These are phyloP conservation scores for Ibidorhyncha struthersii DNA, from an alignment of 2,113 vertebrate species.

Conservation along the genomic window DNA sequence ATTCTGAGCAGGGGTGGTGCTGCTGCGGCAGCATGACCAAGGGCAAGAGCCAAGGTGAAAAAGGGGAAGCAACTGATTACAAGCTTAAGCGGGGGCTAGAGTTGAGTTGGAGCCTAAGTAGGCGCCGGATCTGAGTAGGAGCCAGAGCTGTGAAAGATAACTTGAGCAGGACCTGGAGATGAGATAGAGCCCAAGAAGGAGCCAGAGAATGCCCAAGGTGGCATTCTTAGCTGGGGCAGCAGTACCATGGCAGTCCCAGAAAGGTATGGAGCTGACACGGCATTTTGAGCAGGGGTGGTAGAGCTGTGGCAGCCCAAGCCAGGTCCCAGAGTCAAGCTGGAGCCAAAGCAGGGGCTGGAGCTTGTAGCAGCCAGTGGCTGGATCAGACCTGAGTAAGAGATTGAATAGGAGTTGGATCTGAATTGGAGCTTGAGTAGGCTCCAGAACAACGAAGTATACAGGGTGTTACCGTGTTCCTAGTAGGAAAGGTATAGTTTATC, in stretches of 20 bases:
- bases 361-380: not conserved
- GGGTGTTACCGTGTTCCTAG: not conserved
- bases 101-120: not conserved
- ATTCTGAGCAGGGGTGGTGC: not conserved
- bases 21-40: not conserved
- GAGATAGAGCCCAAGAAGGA: not conserved
- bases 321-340: too few relatives aligned
- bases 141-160: fast-evolving
- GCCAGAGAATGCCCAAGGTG: not conserved
- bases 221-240: not conserved
- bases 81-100: not conserved
- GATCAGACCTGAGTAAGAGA: not conserved
- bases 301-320: not conserved
- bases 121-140: not conserved
- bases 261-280: fast-evolving
- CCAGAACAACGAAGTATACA: not conserved
- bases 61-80: not conserved
- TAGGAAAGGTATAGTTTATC: not conserved
- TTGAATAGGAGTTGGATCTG: not conserved
- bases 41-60: not conserved
- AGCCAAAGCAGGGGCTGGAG: not conserved
- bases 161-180: not conserved
- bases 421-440: not conserved
- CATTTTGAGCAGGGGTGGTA: not conserved
- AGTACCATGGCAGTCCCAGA: too few relatives aligned